Percentiles rank a stretch among this genome's conserved stretches.
Evolutionary conservation across 2,113 vertebrate genomes (phyloP).

Genomic region (Forbesichthys agassizii): DNA sequence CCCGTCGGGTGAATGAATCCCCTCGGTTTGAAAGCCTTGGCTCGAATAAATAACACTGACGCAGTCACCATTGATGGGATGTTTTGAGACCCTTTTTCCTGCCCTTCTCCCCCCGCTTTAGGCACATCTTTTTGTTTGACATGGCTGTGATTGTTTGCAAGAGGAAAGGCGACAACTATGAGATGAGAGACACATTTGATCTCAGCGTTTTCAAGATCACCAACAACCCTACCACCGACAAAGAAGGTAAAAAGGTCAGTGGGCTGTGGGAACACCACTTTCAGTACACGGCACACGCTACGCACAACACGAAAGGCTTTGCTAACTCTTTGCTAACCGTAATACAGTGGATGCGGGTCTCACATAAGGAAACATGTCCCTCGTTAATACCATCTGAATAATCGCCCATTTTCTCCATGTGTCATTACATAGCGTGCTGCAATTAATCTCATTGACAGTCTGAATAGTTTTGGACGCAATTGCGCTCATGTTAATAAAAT

Average conservation of each 20-base stretch:
- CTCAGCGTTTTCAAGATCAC: conserved; percentile 91
- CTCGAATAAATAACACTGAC: no score
- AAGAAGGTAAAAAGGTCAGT: conserved; percentile 90
- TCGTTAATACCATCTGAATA: neutral
- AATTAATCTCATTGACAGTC: neutral
- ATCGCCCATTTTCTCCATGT: neutral
- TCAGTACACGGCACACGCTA: no score
- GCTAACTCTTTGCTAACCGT: neutral
- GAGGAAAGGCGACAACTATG: conserved; percentile 91
- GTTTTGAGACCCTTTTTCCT: neutral
- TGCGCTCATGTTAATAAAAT: conserved; percentile 4
- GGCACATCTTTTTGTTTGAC: conserved; percentile 94
- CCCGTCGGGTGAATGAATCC: no score
- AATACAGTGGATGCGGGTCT: neutral
- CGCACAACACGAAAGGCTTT: neutral
- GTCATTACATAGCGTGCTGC: neutral
- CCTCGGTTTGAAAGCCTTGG: no score
- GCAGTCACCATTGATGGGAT: no score
- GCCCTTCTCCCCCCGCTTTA: conserved; percentile 44
- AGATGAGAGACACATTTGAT: conserved; percentile 96
- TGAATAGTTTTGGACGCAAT: no score
- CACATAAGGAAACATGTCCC: neutral
- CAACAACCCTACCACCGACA: conserved; percentile 89
- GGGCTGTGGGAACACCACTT: neutral
- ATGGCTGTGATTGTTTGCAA: conserved; percentile 91